Base-by-base conservation (phyloP, 2,797 vertebrate genomes). In the Poecilia wingei region DNA sequence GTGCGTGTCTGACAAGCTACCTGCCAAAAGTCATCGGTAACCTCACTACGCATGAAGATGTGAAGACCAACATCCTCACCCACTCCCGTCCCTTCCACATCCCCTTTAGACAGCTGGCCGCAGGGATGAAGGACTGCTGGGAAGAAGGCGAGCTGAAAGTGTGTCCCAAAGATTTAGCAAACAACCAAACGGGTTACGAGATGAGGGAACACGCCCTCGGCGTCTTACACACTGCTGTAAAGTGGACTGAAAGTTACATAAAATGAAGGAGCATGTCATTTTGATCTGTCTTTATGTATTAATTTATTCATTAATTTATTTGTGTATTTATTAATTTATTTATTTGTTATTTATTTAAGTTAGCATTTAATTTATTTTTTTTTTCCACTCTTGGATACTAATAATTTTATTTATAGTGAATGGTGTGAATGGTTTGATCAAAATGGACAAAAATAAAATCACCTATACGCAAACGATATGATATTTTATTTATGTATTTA, bases 61-160 rank as follows among this genome's bases (percentile, higher is more conserved):
- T 3, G 0, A 0, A 53, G 20, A 7, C 2, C 1, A 3, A 1
- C 1, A 49, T 89, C 20, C 28, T 59, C 1, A 0, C 0, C 0
- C 8, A 80, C 1, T 4, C 0, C 0, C 0, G 0, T 92, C 20
- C 0, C 8, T 57, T 57, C 55, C 0, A 0, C 0, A 0, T 0
- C 16, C 64, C 0, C 86, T 92, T 8, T 10, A 7, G 0, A 20
- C 6, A 20, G 0, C 16, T 1, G 0, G 0, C 18, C n/a, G 1
- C 2, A 22, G 0, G 0, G 59, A n/a, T 28, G 25, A 33, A 10
- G 13, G 3, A 0, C 49, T 39, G 2, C 36, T 43, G 7, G 0
- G 1, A 0, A 0, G 0, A 0, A 22, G 0, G 1, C 9, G 7
- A 18, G 31, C 5, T 8, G 1, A 9, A 13, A 9, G 45, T 14